Percentiles rank a stretch among this genome's conserved stretches.
These are phyloP conservation scores for Notiomystis cincta DNA, from an alignment of 2,113 vertebrate species.

Conservation along the genomic window DNA sequence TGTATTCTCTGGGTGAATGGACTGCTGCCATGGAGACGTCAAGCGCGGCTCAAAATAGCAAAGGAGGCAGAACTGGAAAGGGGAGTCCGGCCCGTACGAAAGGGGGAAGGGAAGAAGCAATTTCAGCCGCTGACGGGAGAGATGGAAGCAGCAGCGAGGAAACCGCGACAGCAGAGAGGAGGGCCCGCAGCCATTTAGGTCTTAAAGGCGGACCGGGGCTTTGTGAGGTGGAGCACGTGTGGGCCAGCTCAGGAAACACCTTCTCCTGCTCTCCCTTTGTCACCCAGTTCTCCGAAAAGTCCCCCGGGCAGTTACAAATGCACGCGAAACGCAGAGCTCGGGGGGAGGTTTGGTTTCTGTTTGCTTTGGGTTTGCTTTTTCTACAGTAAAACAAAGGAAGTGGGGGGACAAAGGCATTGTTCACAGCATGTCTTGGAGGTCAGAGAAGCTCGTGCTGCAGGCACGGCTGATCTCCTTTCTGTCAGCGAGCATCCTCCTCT, in stretches of 20 bases:
- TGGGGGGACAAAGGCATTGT: fast-evolving
- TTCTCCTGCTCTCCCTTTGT: neutral
- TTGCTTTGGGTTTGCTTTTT: neutral
- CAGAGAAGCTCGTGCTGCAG: neutral
- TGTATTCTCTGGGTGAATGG: neutral
- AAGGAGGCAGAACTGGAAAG: neutral
- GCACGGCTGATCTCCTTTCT: neutral
- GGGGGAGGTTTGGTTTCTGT: neutral
- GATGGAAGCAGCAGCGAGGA: neutral
- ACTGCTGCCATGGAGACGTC: neutral
- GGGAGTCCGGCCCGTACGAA: neutral
- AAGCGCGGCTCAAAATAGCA: neutral
- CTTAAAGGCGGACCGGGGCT: neutral
- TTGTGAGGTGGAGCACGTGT: neutral
- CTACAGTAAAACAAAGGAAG: neutral
- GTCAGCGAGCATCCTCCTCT: neutral
- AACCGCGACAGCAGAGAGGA: neutral
- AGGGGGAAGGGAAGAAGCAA: neutral
- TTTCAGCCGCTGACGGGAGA: neutral
- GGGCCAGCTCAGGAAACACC: neutral
- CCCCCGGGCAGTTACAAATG: neutral
- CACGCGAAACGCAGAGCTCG: neutral
- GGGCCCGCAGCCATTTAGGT: neutral
- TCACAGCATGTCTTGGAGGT: neutral
- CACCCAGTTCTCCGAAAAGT: neutral